Conservation (phyloP, 2,888 invertebrate species). For the Frankliniella intonsa region DNA sequence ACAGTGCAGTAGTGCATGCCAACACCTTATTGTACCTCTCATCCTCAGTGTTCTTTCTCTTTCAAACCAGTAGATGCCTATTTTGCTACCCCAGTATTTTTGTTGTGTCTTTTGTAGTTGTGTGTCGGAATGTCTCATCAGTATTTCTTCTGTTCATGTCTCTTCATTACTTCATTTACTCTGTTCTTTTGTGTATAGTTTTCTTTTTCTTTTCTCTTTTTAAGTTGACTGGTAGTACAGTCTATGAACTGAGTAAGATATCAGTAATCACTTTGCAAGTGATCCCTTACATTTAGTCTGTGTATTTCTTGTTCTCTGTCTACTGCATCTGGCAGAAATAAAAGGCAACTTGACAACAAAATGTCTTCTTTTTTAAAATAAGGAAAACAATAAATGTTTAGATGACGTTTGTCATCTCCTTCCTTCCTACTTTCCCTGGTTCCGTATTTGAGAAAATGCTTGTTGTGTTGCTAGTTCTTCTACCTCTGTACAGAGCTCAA, state of each 20-base stretch:
- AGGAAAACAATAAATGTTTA: neutral
- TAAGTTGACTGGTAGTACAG: constrained; percentile 19
- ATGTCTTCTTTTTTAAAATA: no score
- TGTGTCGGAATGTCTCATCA: constrained; percentile 16
- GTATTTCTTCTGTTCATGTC: constrained; percentile 11
- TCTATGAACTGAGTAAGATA: constrained; percentile 14
- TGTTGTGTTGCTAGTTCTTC: neutral
- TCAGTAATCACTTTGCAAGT: constrained; percentile 16
- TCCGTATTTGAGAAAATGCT: neutral
- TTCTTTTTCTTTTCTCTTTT: neutral
- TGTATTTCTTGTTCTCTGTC: constrained; percentile 23
- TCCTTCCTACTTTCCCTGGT: constrained; percentile 1
- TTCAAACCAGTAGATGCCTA: neutral
- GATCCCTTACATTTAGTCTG: constrained; percentile 14
- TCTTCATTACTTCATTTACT: neutral
- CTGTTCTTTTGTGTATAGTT: constrained; percentile 17
- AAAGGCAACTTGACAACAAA: constrained; percentile 9
- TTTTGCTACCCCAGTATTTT: neutral
- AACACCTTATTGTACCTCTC: neutral
- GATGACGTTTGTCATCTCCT: neutral
- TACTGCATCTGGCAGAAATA: constrained; percentile 18
- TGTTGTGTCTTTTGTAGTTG: constrained; percentile 4
- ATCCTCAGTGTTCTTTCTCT: neutral
- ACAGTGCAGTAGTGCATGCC: neutral
- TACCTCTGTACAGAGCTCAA: no score